phyloP scores from a whole-genome alignment of 2,113 vertebrate species.

The Gavialis gangeticus region DNA sequence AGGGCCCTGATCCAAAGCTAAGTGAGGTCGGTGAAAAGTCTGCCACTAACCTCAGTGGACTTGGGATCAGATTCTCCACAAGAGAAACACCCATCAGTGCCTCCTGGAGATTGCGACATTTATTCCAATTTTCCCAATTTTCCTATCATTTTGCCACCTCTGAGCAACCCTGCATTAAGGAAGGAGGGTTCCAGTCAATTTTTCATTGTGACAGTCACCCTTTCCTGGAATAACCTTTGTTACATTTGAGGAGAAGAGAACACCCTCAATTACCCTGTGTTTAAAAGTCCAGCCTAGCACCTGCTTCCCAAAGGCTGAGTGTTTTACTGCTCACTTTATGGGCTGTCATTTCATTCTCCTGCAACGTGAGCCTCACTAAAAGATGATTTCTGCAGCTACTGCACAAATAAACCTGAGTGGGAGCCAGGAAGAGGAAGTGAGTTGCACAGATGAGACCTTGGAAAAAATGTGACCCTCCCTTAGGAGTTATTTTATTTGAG shows the following conservation, averaged over 20 bases:
- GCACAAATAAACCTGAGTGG: rapidly evolving
- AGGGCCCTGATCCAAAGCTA: background rate
- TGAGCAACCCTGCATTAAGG: background rate
- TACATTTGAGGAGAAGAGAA: rapidly evolving
- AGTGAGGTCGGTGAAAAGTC: background rate
- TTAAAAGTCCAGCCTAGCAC: background rate
- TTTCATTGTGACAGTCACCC: background rate
- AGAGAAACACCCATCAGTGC: background rate
- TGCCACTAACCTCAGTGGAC: background rate
- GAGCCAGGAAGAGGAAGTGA: background rate
- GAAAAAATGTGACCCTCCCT: background rate
- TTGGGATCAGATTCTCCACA: background rate
- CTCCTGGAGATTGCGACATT: background rate
- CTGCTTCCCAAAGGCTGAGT: background rate
- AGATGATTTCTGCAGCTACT: background rate
- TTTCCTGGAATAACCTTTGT: background rate
- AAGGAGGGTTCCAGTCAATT: background rate
- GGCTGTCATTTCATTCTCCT: too few species aligned
- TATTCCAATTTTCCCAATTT: background rate
- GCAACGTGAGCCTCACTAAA: background rate
- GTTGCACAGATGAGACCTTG: background rate
- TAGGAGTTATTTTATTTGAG: background rate
- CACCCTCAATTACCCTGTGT: background rate
- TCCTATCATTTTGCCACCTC: background rate
- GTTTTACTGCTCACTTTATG: background rate